Percentiles rank a stretch among this genome's conserved stretches.
phyloP scores from a whole-genome alignment of 2,113 vertebrate genomes.

The Malurus elegans region DNA sequence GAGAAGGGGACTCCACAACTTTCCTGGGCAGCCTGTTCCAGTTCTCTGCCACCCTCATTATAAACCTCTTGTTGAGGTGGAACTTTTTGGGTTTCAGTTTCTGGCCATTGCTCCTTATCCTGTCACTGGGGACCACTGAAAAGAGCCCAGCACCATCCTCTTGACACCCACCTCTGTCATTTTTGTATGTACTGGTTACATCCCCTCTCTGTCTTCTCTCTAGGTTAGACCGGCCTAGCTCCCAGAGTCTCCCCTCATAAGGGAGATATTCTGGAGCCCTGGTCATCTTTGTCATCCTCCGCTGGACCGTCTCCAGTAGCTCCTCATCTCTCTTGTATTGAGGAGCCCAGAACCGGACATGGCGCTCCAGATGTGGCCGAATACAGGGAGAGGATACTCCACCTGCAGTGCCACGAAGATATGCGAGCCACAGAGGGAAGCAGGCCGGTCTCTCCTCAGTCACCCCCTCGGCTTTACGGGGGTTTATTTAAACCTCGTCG shows the following conservation, averaged over 20 bases:
- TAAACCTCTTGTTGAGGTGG: background rate
- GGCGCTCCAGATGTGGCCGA: background rate
- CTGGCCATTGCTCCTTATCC: background rate
- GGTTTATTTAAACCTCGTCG: accelerated
- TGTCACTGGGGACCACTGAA: background rate
- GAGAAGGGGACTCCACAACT: background rate
- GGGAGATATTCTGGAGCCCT: background rate
- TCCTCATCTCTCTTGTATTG: background rate
- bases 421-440: background rate
- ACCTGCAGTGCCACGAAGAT: background rate
- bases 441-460: background rate
- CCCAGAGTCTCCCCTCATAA: background rate
- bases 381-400: background rate
- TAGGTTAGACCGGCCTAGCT: background rate
- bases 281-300: background rate
- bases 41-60: background rate
- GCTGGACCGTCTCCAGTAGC: background rate
- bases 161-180: background rate
- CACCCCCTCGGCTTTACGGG: background rate
- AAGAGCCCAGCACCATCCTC: accelerated
- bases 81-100: background rate
- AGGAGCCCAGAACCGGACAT: background rate
- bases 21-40: background rate
- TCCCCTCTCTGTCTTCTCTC: background rate
- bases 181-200: background rate